Evolutionary conservation across 2,113 vertebrate species (phyloP).

Genomic region (Phrynocephalus versicolor): DNA sequence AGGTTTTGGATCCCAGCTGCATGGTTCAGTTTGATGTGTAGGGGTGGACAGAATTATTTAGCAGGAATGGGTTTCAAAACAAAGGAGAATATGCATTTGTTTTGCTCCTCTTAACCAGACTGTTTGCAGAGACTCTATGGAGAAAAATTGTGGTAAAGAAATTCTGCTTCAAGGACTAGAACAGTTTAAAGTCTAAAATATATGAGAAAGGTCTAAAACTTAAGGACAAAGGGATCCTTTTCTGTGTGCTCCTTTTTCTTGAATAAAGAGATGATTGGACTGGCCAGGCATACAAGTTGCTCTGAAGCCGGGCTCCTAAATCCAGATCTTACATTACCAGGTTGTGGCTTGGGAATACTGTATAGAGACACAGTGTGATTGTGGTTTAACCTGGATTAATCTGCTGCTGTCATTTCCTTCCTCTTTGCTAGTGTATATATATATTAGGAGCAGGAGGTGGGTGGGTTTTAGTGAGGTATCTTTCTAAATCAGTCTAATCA

Average conservation of each 20-base stretch:
- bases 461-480: fast-evolving
- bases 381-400: not conserved
- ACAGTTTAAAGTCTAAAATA: not conserved
- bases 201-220: not conserved
- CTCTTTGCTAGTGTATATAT: fast-evolving
- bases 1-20: not conserved
- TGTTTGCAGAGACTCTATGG: not conserved
- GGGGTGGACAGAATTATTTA: not conserved
- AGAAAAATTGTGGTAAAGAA: not conserved
- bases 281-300: not conserved
- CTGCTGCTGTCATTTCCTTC: not conserved
- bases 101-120: not conserved
- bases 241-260: not conserved
- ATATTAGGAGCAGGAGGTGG: no score
- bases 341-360: not conserved
- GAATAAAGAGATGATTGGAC: not conserved
- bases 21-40: not conserved
- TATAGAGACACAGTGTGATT: not conserved
- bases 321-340: not conserved
- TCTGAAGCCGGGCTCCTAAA: not conserved
- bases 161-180: not conserved
- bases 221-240: not conserved
- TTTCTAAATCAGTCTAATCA: not conserved
- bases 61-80: not conserved
- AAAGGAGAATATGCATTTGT: not conserved